A percentile compares a stretch with the other conserved stretches of the same genome.
These are phyloP conservation scores for Molothrus aeneus DNA, from an alignment of 2,797 vertebrate genomes.

Conservation along the genomic window DNA sequence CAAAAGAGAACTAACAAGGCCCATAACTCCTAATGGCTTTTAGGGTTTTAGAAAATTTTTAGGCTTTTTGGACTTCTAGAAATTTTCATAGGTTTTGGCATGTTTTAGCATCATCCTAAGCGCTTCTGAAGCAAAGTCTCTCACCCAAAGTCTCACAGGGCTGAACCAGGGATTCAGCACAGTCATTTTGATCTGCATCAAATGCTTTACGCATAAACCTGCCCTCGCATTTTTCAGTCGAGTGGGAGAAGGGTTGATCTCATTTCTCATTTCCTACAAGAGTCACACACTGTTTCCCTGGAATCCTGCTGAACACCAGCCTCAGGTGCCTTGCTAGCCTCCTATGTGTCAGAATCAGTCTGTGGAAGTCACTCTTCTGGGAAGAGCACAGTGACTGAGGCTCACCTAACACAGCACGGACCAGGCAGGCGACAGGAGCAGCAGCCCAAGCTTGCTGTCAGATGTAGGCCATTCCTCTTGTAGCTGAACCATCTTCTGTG, in stretches of 20 bases:
- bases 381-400: background rate
- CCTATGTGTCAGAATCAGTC: background rate
- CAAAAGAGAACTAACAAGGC: background rate
- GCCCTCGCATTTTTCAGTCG: rapidly evolving
- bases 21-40: background rate
- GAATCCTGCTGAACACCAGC: background rate
- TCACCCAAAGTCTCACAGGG: background rate
- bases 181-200: background rate
- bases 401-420: background rate
- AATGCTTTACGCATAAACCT: background rate
- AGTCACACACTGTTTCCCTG: background rate
- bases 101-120: background rate
- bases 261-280: background rate
- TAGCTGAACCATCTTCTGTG: slow-evolving; percentile 21
- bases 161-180: background rate
- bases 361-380: background rate
- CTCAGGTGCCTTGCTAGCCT: background rate
- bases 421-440: background rate
- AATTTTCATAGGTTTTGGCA: background rate
- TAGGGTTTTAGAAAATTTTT: background rate
- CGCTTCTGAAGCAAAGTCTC: background rate
- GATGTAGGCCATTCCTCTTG: slow-evolving; percentile 53
- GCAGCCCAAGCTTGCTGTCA: slow-evolving; percentile 13
- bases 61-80: background rate
- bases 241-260: background rate